A percentile compares a stretch with the other conserved stretches of the same genome.
phyloP scores from a whole-genome alignment of 2,888 invertebrate genomes.

The Heliconius sara region DNA sequence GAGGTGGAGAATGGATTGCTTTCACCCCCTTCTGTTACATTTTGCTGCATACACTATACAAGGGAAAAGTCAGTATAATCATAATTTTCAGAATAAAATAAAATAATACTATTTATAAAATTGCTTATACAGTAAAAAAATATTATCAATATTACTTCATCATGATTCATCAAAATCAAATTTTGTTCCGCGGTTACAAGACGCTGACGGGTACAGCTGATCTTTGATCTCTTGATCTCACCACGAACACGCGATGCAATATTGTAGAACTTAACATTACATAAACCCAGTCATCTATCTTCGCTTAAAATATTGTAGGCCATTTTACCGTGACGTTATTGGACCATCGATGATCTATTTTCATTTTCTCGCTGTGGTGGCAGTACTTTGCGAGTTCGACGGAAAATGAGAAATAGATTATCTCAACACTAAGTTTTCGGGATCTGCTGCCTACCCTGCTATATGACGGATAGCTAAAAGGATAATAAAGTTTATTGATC shows the following conservation, averaged over 20 bases:
- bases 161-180: not conserved
- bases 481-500: not conserved
- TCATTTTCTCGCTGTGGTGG: no score
- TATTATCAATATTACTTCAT: not conserved
- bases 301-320: constrained; percentile 6
- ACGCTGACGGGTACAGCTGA: not conserved
- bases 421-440: not conserved
- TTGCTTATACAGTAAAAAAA: not conserved
- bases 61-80: no score
- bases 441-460: no score
- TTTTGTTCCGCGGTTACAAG: not conserved
- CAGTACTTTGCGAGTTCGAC: not conserved
- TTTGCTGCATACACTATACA: not conserved
- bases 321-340: no score
- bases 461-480: no score
- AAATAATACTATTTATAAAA: not conserved
- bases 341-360: not conserved
- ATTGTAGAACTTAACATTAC: constrained; percentile 21
- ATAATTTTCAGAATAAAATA: not conserved
- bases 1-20: no score
- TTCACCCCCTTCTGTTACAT: no score
- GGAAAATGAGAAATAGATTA: not conserved
- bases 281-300: constrained; percentile 2
- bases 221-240: constrained; percentile 2
- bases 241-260: not conserved